Base-by-base conservation (phyloP, 2,113 vertebrate species). In the Marmota monax region DNA sequence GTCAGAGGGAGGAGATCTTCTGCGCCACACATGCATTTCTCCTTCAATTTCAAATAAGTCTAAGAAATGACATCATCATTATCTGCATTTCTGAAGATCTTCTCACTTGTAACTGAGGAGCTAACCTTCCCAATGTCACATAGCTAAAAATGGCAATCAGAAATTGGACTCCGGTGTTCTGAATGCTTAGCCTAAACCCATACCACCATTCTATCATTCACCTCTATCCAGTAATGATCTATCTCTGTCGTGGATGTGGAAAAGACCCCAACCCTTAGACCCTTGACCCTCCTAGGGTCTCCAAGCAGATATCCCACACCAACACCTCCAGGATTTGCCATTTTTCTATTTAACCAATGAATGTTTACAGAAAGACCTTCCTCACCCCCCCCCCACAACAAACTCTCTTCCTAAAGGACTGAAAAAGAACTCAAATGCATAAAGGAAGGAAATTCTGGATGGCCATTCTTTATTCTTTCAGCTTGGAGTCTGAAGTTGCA, bases 371-470 rank as follows among this genome's bases (percentile, higher is more conserved):
- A 51, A 37, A 80, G 86, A 45, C 2, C 37, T 14, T 61, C 48
- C 12, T n/a, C 7, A 6, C 10, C 4, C 12, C 9, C 22, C 37
- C 11, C 0, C 37, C 16, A n/a, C 23, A 1, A 2, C 10, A 23
- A 51, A 29, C 22, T 37, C 29, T 90, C 74, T 56, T 85, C 56
- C 80, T 58, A 9, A 34, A 92, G 42, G 9, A 45, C 42, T 69
- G 23, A 37, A 34, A 76, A 53, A 65, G 53, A 78, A 82, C 48
- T 58, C 56, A n/a, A 29, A 56, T 29, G 4, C 34, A 20, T 6
- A 0, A 58, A 2, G 10, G 1, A 56, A 14, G 48, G 51, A 53
- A 17, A 74, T 39, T 79, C 37, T 32, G 3, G 29, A 18, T n/a
- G 45, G 48, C 22, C 20, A 8, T 16, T 37, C 61, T 77, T 72